Evolutionary conservation across 2,888 invertebrate genomes (phyloP), one percentile per base, ranked within the genome.

Genomic region (Drosophila incognita): DNA sequence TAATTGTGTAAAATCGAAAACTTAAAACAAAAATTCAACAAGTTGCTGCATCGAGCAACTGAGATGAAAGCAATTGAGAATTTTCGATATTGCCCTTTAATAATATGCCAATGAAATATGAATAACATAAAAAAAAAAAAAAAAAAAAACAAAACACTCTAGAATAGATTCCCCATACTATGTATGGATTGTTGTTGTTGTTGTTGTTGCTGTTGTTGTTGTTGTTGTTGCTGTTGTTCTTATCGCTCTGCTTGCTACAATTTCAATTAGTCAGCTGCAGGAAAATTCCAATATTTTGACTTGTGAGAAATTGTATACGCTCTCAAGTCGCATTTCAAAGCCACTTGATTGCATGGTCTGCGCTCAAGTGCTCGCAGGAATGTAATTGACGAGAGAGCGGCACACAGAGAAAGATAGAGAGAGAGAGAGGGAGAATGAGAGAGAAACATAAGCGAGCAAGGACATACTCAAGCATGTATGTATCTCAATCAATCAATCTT

Each of bases 401-500:
- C 35, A 36, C 35, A 36, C 35, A 36, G 4, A n/a, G 10, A 4
- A 3, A 40, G n/a, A n/a, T 3, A 38, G 15, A 13, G 29, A 7
- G 11, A n/a, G 6, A 21, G 36, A 8, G 51, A 35, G n/a, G 4
- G 38, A 4, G 38, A 29, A 13, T 21, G 46, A 51, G 52, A 13
- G 27, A 24, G 13, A 40, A 35, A 3, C 21, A 35, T 27, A 36
- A 18, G 42, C 10, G 56, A 49, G 15, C 35, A 57, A 51, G 49
- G 27, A 38, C 29, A 4, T 18, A 21, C 48, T 49, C 38, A 15
- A 21, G n/a, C 21, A 13, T 38, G 58, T 68, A 13, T 38, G 58
- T 68, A 73, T 83, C 74, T 73, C 56, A 74, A 82, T 78, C 87
- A 82, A 87, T 87, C 84, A 87, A 88, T 84, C 76, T 74, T 53